Evolutionary conservation across 1,140 invertebrate species (phyloP), one percentile per base, ranked within the genome.

Genomic region (Platorchestia sp.): DNA sequence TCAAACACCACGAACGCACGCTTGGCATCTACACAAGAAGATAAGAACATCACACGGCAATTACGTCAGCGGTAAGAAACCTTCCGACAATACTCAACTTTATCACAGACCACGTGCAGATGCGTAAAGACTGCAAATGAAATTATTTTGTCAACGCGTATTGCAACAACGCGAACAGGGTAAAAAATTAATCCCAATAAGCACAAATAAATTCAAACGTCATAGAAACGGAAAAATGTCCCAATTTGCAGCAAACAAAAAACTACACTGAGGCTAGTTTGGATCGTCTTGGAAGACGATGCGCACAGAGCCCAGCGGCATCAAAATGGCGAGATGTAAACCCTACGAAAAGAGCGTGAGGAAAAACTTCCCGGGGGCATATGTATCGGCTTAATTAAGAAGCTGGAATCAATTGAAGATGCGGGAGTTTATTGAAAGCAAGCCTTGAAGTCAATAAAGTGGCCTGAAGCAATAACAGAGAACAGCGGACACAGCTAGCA

Each of bases 321-420:
- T 10, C 14, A 19, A 75, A 89, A 44, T 42, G 36, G 27, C 41
- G 36, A 42, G 87, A 75, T 27, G 59, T 36, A 19, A 27, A 16
- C 87, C 87, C 87, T 22, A 93, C 7, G 40, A 44, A 93, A 93
- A 45, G 45, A 93, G 14, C 41, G 43, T 10, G 45, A 44, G 10
- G 43, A 19, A 45, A 93, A 93, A 47, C 7, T 45, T 93, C 43
- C 45, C 6, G 5, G n/a, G 45, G 45, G 43, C 22, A 93, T 7
- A 93, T 93, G 41, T 93, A 93, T 93, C 44, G 91, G 91, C 43
- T 93, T 93, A 47, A 93, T 93, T 93, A 93, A 47, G 43, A 40
- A 45, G 91, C 43, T 45, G 40, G 40, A 44, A 93, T 93, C 91
- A 93, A 93, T 93, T 45, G 91, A 93, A 93, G 91, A 45, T 44